phyloP scores from a whole-genome alignment of 2,113 vertebrate species.

The Oreocharis arfaki region DNA sequence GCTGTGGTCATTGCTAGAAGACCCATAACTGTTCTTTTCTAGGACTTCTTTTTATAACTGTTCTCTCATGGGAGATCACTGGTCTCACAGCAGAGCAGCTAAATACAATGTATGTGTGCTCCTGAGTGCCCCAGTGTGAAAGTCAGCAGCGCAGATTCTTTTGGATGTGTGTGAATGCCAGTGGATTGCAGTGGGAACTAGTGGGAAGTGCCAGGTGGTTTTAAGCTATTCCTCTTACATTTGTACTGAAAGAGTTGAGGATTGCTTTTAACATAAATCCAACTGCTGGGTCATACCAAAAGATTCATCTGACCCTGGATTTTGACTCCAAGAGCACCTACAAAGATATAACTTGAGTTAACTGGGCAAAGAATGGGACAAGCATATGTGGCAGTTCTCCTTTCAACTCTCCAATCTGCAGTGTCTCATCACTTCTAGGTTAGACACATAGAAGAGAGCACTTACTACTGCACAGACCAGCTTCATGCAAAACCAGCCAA shows the following conservation, averaged over 20 bases:
- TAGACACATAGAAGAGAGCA: background rate
- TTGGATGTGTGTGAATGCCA: background rate
- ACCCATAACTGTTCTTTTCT: background rate
- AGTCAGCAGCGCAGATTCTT: accelerated
- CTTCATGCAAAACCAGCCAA: background rate
- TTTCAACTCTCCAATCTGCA: background rate
- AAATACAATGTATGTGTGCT: background rate
- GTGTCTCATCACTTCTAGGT: background rate
- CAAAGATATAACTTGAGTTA: background rate
- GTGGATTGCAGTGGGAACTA: background rate
- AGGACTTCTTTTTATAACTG: background rate
- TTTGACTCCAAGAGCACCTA: background rate
- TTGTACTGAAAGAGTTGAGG: background rate
- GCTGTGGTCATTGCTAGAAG: background rate
- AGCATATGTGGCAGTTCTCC: background rate
- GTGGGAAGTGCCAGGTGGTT: background rate
- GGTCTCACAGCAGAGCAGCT: background rate
- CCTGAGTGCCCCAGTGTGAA: background rate
- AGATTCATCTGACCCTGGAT: background rate
- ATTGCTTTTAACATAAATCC: background rate
- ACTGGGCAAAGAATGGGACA: background rate
- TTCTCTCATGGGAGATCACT: background rate
- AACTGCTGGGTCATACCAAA: background rate
- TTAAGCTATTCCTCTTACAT: background rate
- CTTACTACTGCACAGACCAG: background rate